phyloP scores from a whole-genome alignment of 1,140 invertebrate genomes.

The Pectinophora gossypiella region DNA sequence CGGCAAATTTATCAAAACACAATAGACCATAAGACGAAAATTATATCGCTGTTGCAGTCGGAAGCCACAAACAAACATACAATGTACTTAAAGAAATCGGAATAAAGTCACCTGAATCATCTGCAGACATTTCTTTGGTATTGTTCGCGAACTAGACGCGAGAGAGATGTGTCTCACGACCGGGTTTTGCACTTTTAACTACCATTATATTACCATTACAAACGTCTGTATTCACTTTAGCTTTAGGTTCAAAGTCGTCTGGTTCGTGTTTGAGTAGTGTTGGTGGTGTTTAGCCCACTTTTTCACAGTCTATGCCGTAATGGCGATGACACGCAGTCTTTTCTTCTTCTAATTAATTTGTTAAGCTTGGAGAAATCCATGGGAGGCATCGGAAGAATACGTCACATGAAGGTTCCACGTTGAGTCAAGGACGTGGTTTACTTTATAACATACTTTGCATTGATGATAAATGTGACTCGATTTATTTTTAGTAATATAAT shows the following conservation, averaged over 20 bases:
- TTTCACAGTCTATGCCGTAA: constrained; percentile 1
- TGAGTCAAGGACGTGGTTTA: neutral
- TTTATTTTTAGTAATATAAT: too few species aligned
- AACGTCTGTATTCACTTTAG: neutral
- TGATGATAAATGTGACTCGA: too few species aligned
- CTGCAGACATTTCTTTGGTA: constrained; percentile 12
- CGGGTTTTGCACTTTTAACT: neutral
- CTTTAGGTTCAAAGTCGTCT: neutral
- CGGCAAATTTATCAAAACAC: neutral
- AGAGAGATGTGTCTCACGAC: constrained; percentile 11
- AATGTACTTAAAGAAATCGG: constrained; percentile 10
- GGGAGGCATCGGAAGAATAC: constrained; percentile 7
- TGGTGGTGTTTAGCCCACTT: neutral
- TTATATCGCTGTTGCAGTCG: neutral
- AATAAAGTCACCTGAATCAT: constrained; percentile 1
- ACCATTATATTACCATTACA: neutral
- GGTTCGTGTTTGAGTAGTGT: neutral
- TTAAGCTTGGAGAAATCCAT: constrained; percentile 15
- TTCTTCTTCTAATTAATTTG: constrained; percentile 14
- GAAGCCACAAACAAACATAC: neutral
- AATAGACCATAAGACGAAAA: constrained; percentile 1
- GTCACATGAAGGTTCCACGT: neutral
- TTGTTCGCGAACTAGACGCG: constrained; percentile 4
- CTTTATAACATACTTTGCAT: too few species aligned
- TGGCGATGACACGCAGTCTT: constrained; percentile 11